Conservation (phyloP, 2,797 vertebrate genomes). For the Sebastes trivittatus region DNA sequence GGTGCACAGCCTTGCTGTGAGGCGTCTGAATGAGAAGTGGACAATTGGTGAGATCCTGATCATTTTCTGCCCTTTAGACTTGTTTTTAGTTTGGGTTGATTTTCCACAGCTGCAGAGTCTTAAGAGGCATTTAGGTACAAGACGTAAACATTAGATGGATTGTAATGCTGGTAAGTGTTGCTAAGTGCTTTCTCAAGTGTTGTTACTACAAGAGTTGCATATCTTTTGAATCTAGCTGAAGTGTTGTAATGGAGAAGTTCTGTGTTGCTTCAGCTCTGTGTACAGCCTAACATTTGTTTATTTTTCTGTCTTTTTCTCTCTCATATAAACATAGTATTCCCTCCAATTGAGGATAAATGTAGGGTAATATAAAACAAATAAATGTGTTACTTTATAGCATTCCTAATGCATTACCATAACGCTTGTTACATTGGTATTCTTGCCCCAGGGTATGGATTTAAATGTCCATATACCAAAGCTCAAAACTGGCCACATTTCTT, state of each 20-base stretch:
- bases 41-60: conserved; percentile 78
- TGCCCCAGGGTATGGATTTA: background rate
- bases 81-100: background rate
- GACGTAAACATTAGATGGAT: background rate
- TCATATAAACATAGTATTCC: background rate
- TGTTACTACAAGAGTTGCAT: background rate
- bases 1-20: conserved; percentile 83
- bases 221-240: conserved; percentile 15
- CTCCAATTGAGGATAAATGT: background rate
- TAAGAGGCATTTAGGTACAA: background rate
- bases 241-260: conserved; percentile 7
- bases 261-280: conserved; percentile 17
- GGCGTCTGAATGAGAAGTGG: conserved; percentile 88
- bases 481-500: background rate
- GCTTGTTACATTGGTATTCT: background rate
- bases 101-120: background rate
- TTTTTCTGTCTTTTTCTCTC: background rate
- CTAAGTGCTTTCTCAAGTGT: conserved; percentile 14
- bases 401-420: background rate
- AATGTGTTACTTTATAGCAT: background rate
- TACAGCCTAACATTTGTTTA: background rate
- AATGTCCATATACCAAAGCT: background rate
- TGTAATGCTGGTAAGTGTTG: background rate
- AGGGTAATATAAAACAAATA: background rate
- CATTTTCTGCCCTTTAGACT: background rate